Percentiles rank a stretch among this genome's conserved stretches.
These are phyloP conservation scores for Anodontia alba DNA, from an alignment of 2,888 invertebrate species.

Conservation along the genomic window DNA sequence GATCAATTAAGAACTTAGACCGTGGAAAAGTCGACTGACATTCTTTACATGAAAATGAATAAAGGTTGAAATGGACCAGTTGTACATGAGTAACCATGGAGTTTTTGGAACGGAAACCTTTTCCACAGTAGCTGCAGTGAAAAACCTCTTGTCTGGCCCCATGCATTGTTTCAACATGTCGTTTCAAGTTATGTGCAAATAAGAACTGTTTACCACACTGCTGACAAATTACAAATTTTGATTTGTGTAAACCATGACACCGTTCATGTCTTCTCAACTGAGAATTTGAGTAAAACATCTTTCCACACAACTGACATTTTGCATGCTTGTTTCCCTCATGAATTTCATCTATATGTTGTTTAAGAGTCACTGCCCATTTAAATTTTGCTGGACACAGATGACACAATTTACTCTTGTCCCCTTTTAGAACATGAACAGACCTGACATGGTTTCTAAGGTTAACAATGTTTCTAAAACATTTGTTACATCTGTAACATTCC, in stretches of 20 bases:
- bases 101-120: conserved; percentile 69
- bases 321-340: conserved; percentile 66
- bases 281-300: conserved; percentile 66
- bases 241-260: conserved; percentile 65
- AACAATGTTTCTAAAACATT: conserved; percentile 60
- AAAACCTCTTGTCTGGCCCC: conserved; percentile 65
- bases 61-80: conserved; percentile 71
- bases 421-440: conserved; percentile 54
- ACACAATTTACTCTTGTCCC: conserved; percentile 53
- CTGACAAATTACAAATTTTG: conserved; percentile 63
- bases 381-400: conserved; percentile 71
- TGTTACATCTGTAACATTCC: conserved; percentile 64
- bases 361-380: conserved; percentile 65
- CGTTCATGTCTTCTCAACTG: conserved; percentile 69
- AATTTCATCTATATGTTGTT: conserved; percentile 72
- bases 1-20: conserved; percentile 64
- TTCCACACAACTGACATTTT: conserved; percentile 66
- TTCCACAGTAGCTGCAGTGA: conserved; percentile 78
- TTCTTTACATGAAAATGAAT: conserved; percentile 63
- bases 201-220: conserved; percentile 72
- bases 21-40: conserved; percentile 66
- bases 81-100: conserved; percentile 72
- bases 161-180: conserved; percentile 73
- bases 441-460: conserved; percentile 67
- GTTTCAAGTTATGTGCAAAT: conserved; percentile 69